phyloP scores from a whole-genome alignment of 2,888 invertebrate species.

The Plebejus anna region DNA sequence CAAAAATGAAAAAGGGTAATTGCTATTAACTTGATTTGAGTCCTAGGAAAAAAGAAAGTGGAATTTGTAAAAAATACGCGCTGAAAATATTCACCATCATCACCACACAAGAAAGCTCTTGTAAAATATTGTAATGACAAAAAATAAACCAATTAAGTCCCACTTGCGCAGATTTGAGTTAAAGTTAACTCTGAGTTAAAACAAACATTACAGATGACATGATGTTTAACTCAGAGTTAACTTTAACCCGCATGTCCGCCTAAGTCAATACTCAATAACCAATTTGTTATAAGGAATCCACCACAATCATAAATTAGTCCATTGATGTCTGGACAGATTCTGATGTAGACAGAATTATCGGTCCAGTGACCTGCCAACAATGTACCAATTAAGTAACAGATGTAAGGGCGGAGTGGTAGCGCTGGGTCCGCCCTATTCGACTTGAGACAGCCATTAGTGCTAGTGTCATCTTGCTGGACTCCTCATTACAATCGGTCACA shows the following conservation, averaged over 20 bases:
- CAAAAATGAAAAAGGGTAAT: too few species aligned
- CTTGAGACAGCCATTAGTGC: constrained; percentile 3
- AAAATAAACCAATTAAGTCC: neutral
- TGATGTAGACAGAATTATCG: neutral
- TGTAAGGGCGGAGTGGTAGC: constrained; percentile 1
- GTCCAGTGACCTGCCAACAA: constrained; percentile 6
- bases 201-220: too few species aligned
- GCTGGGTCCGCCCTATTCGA: constrained; percentile 10
- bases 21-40: too few species aligned
- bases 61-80: too few species aligned
- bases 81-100: too few species aligned
- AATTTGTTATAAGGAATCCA: neutral
- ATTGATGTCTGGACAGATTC: neutral
- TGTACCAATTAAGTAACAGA: constrained; percentile 21
- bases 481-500: neutral
- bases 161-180: too few species aligned
- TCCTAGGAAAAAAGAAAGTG: too few species aligned
- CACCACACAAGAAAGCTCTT: too few species aligned
- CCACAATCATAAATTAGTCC: neutral
- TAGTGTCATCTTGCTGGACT: neutral
- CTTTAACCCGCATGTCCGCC: too few species aligned
- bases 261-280: neutral
- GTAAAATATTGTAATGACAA: neutral
- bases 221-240: too few species aligned
- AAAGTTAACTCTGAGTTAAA: too few species aligned